These are phyloP conservation scores for Astreopora myriophthalma DNA, from an alignment of 64 coral and sea anemone genomes.

Conservation along the genomic window DNA sequence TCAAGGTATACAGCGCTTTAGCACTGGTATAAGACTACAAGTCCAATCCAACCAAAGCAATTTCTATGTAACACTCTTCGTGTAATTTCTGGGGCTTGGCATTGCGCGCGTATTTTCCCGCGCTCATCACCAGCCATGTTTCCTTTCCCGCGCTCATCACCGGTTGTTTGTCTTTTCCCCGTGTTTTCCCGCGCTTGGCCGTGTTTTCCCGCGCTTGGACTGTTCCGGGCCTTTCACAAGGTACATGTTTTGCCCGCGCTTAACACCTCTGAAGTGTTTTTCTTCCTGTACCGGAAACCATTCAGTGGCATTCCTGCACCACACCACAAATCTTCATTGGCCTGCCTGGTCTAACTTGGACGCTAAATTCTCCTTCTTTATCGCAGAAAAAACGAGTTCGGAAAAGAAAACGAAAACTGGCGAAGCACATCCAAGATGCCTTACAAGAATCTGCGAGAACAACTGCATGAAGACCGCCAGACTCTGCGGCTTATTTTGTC, in stretches of 20 bases:
- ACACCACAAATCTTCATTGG: too few relatives aligned
- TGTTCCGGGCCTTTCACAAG: not conserved
- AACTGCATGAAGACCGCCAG: not conserved
- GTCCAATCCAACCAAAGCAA: too few relatives aligned
- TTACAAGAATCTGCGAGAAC: not conserved
- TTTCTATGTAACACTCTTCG: too few relatives aligned
- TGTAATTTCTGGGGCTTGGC: not conserved
- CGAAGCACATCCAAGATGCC: constrained; percentile 56
- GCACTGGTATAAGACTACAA: too few relatives aligned
- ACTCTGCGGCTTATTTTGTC: not conserved
- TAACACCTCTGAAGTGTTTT: not conserved
- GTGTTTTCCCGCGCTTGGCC: not conserved
- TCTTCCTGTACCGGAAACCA: not conserved
- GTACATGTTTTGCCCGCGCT: not conserved
- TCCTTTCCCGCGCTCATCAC: not conserved
- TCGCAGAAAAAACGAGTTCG: constrained; percentile 64
- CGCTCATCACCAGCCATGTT: not conserved
- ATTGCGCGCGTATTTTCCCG: not conserved
- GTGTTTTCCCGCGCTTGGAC: not conserved
- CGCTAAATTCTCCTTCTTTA: not conserved
- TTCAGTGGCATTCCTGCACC: not conserved
- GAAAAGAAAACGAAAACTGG: constrained; percentile 77
- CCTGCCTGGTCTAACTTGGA: too few relatives aligned
- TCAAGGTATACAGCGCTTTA: too few relatives aligned
- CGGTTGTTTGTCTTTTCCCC: not conserved